Evolutionary conservation across 1,140 invertebrate species (phyloP).

Genomic region (Daktulosphaira vitifoliae): DNA sequence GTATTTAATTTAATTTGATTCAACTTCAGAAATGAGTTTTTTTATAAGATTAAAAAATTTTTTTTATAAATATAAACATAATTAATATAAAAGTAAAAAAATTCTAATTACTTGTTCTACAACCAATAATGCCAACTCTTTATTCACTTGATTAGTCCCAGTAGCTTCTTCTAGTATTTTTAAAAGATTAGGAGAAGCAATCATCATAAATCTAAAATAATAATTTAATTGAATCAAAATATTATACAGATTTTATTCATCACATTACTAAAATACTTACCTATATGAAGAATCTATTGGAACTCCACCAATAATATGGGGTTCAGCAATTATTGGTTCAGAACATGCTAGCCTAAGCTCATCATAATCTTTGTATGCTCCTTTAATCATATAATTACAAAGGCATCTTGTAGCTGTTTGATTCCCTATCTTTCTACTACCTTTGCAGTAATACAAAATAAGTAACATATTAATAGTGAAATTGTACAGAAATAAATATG

Average conservation of each 20-base stretch:
- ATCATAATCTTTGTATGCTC: constrained; percentile 74
- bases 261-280: no score
- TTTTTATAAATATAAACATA: no score
- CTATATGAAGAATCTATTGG: constrained; percentile 68
- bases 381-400: constrained; percentile 84
- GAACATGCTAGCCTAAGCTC: constrained; percentile 54
- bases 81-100: constrained; percentile 10
- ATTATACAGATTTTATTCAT: no score
- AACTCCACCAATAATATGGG: constrained; percentile 72
- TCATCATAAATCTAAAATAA: constrained; percentile 62
- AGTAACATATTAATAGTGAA: constrained; percentile 12
- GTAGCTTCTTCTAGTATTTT: constrained; percentile 74
- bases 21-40: no score
- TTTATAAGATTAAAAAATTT: no score
- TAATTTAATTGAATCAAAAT: no score
- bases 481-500: constrained; percentile 48
- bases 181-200: constrained; percentile 78
- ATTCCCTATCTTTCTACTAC: constrained; percentile 55
- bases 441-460: no score
- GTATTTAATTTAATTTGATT: no score
- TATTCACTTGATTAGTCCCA: constrained; percentile 67
- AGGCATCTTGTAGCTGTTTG: constrained; percentile 69
- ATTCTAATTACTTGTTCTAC: constrained; percentile 57
- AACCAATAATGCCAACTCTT: constrained; percentile 66
- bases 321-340: constrained; percentile 75